Evolutionary conservation across 2,888 invertebrate genomes (phyloP).

Genomic region (Hypsopygia costalis): DNA sequence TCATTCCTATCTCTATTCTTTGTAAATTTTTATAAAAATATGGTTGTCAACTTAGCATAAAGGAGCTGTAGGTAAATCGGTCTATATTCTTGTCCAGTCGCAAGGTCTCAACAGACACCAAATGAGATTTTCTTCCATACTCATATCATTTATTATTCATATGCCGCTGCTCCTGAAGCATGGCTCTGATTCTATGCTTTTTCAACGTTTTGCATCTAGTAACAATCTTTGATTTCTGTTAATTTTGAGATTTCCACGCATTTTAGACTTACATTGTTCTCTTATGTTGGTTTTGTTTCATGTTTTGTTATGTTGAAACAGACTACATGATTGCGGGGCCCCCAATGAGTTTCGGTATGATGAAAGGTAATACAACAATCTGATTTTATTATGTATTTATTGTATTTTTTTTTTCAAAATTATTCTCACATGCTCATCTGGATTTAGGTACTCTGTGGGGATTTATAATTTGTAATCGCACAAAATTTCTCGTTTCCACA

Average conservation of each 20-base stretch:
- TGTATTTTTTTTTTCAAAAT: conserved; percentile 56
- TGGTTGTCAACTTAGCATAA: too few species aligned
- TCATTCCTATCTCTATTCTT: too few species aligned
- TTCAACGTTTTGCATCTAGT: conserved; percentile 25
- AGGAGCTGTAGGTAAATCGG: too few species aligned
- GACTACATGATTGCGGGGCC: conserved; percentile 88
- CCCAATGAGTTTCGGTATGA: conserved; percentile 92
- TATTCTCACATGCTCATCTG: conserved; percentile 60
- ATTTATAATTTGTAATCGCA: conserved; percentile 54
- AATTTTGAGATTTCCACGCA: conserved; percentile 19
- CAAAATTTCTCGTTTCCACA: conserved; percentile 57
- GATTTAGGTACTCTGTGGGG: conserved; percentile 69
- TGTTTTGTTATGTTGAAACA: conserved; percentile 85
- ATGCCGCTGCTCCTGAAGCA: conserved; percentile 50
- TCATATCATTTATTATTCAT: too few species aligned
- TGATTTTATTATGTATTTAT: conserved; percentile 42
- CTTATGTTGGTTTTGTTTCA: conserved; percentile 86
- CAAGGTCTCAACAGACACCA: too few species aligned
- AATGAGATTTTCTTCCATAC: too few species aligned
- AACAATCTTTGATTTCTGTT: conserved; percentile 21
- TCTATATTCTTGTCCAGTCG: too few species aligned
- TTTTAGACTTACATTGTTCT: conserved; percentile 83
- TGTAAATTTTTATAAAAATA: too few species aligned
- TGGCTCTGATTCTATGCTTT: conserved; percentile 67
- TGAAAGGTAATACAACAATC: conserved; percentile 87